phyloP scores from a whole-genome alignment of 2,113 vertebrate species.

The Pelobates fuscus region DNA sequence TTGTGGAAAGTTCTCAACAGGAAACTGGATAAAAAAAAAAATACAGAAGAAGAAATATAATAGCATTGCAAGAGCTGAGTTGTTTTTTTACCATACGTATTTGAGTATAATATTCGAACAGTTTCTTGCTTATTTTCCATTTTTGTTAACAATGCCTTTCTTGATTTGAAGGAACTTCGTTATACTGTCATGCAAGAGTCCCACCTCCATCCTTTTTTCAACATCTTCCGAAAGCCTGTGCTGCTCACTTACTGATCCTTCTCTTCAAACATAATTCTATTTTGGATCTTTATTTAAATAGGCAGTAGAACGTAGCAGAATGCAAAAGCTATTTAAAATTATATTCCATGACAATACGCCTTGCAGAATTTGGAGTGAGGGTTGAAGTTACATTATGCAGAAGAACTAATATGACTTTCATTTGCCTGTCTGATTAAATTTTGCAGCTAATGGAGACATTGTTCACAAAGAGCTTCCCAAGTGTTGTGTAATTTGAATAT shows the following conservation, averaged over 20 bases:
- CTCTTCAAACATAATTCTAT: not conserved
- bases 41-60: no score
- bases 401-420: slow-evolving; percentile 31
- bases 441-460: slow-evolving; percentile 37
- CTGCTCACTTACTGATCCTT: not conserved
- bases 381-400: slow-evolving; percentile 27
- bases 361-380: slow-evolving; percentile 8
- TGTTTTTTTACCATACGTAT: no score
- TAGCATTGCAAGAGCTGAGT: no score
- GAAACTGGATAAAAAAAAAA: no score
- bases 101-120: no score
- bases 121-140: slow-evolving; percentile 1
- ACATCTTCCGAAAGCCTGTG: not conserved
- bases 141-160: slow-evolving; percentile 7
- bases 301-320: not conserved
- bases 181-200: not conserved
- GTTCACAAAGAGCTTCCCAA: slow-evolving; percentile 5
- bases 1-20: no score
- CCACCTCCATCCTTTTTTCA: slow-evolving; percentile 5
- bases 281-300: slow-evolving; percentile 24
- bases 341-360: slow-evolving; percentile 7
- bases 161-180: not conserved
- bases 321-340: not conserved
- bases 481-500: slow-evolving; percentile 19
- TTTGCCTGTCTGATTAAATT: slow-evolving; percentile 38